phyloP scores from a whole-genome alignment of 1,140 invertebrate species.

The Charaxes varanes region DNA sequence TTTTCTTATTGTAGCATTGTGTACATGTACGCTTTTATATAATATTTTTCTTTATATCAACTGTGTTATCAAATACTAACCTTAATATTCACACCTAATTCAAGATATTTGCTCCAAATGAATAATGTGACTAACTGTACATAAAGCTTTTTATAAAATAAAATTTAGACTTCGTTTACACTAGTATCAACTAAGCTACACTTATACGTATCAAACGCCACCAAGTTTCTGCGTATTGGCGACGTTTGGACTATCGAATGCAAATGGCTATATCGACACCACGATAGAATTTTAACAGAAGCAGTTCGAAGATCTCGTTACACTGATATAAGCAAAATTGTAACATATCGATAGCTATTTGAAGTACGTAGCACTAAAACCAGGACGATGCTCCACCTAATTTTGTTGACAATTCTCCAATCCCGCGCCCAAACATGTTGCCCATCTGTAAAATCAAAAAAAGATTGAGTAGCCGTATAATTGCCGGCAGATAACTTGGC shows the following conservation, averaged over 20 bases:
- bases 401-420: conserved; percentile 88
- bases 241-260: conserved; percentile 6
- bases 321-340: conserved; percentile 10
- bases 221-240: conserved; percentile 39
- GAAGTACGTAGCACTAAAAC: conserved; percentile 73
- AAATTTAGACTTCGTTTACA: conserved; percentile 55
- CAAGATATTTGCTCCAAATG: conserved; percentile 49
- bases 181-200: conserved; percentile 62
- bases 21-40: conserved; percentile 45
- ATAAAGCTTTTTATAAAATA: conserved; percentile 70
- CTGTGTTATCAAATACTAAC: conserved; percentile 66
- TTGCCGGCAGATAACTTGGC: too few species aligned
- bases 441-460: conserved; percentile 74
- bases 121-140: conserved; percentile 65
- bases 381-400: conserved; percentile 80
- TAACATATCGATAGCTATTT: conserved; percentile 3
- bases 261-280: conserved; percentile 11
- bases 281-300: conserved; percentile 13
- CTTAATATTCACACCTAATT: conserved; percentile 60
- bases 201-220: conserved; percentile 30
- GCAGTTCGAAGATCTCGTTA: conserved; percentile 10
- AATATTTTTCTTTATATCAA: conserved; percentile 39
- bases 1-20: conserved; percentile 67
- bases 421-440: conserved; percentile 88
- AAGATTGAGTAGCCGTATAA: too few species aligned